Percentiles rank a stretch among this genome's conserved stretches.
Conservation (phyloP, 2,888 invertebrate genomes). For the Eremobia ochroleuca region DNA sequence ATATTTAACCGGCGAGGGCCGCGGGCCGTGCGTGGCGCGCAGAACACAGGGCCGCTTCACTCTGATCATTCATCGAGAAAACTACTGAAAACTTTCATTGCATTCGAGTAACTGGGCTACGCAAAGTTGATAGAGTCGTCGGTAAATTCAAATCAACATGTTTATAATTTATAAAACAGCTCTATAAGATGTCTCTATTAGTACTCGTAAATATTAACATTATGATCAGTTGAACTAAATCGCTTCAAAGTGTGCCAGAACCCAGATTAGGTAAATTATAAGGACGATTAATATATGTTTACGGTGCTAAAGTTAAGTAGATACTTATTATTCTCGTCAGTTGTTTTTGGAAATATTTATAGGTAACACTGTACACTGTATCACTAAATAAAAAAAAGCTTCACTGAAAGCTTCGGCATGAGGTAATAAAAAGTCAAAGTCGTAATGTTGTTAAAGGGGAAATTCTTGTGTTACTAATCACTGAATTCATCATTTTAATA, state of each 20-base stretch:
- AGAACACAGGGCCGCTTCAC: constrained; percentile 78
- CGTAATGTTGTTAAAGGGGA: constrained; percentile 46
- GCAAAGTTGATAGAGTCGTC: constrained; percentile 39
- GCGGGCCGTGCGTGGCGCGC: constrained; percentile 75
- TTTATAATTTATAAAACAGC: constrained; percentile 43
- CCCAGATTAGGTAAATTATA: constrained; percentile 12
- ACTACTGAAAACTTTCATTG: constrained; percentile 70
- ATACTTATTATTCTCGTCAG: constrained; percentile 18
- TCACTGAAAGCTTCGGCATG: constrained; percentile 4
- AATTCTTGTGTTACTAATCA: constrained; percentile 68
- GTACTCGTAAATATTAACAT: constrained; percentile 30
- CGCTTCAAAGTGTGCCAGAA: constrained; percentile 12
- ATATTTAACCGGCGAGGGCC: constrained; percentile 89
- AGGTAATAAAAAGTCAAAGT: constrained; percentile 35
- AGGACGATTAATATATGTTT: constrained; percentile 17
- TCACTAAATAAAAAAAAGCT: background rate
- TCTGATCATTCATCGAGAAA: constrained; percentile 81
- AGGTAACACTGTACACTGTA: too few relatives aligned
- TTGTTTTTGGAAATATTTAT: constrained; percentile 20
- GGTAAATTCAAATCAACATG: constrained; percentile 29
- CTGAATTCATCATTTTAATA: constrained; percentile 76
- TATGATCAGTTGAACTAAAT: constrained; percentile 22
- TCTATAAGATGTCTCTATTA: constrained; percentile 34
- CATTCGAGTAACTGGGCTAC: constrained; percentile 39
- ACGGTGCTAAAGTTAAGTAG: background rate